A percentile compares a stretch with the other conserved stretches of the same genome.
Evolutionary conservation across 2,888 invertebrate genomes (phyloP).

Genomic region (Pteria penguin): DNA sequence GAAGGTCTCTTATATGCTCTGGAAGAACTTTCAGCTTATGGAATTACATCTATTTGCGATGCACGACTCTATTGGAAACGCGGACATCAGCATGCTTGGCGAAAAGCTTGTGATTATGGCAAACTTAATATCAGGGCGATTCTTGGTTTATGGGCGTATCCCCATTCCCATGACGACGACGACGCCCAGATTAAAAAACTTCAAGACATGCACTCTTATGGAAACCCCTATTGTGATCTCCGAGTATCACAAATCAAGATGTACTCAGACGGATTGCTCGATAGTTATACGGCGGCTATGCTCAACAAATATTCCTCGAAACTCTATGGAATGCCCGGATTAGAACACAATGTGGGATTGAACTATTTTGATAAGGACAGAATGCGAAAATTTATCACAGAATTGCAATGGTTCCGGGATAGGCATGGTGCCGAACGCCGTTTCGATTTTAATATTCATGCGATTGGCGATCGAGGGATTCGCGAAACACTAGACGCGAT

Average conservation of each 20-base stretch:
- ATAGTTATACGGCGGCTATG: constrained; percentile 47
- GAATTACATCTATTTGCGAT: constrained; percentile 48
- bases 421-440: constrained; percentile 12
- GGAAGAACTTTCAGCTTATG: constrained; percentile 14
- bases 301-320: constrained; percentile 21
- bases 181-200: constrained; percentile 32
- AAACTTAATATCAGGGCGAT: constrained; percentile 35
- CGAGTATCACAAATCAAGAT: constrained; percentile 43
- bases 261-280: constrained; percentile 45
- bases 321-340: constrained; percentile 28
- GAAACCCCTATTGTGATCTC: constrained; percentile 16
- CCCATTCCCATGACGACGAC: constrained; percentile 17
- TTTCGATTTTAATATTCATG: constrained; percentile 48
- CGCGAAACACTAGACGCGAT: constrained; percentile 44
- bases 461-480: constrained; percentile 48
- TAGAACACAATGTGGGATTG: constrained; percentile 43
- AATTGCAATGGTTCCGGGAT: constrained; percentile 31
- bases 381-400: constrained; percentile 32
- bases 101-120: constrained; percentile 22
- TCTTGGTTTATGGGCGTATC: constrained; percentile 48
- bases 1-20: constrained; percentile 27
- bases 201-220: constrained; percentile 37
- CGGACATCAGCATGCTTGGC: constrained; percentile 35
- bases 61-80: constrained; percentile 41
- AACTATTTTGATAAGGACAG: constrained; percentile 42